Conservation (phyloP, 2,888 invertebrate species). For the Copidosoma aretas region DNA sequence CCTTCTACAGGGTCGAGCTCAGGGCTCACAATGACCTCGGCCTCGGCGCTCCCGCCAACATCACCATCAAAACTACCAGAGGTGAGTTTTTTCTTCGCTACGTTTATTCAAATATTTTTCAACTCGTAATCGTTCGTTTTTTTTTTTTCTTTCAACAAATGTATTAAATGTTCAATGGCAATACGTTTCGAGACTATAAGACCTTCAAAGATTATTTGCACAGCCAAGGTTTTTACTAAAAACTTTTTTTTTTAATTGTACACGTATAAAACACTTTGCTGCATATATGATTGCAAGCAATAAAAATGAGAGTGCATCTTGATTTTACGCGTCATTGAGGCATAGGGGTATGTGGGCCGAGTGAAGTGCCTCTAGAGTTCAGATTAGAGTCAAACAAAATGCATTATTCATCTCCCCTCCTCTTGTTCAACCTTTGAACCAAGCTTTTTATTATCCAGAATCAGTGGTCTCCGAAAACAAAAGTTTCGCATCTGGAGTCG, state of each 20-base stretch:
- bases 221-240: too few species aligned
- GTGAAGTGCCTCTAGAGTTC: conserved; percentile 4
- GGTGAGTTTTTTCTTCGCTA: conserved; percentile 71
- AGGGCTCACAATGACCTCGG: conserved; percentile 87
- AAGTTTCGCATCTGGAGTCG: conserved; percentile 55
- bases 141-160: background rate
- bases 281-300: conserved; percentile 4
- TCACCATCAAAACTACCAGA: conserved; percentile 84
- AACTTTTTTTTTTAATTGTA: background rate
- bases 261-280: background rate
- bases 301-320: conserved; percentile 1
- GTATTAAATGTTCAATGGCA: too few species aligned
- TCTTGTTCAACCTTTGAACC: conserved; percentile 35
- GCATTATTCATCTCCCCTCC: background rate
- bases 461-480: conserved; percentile 56
- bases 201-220: too few species aligned
- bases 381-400: conserved; percentile 24
- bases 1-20: conserved; percentile 83
- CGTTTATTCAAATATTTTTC: too few species aligned
- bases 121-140: background rate
- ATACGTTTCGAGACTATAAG: too few species aligned
- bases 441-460: conserved; percentile 59
- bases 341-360: conserved; percentile 37
- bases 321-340: conserved; percentile 9
- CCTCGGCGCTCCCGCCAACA: conserved; percentile 77